Evolutionary conservation across 2,888 invertebrate species (phyloP).

Genomic region (Drosophila colorata): DNA sequence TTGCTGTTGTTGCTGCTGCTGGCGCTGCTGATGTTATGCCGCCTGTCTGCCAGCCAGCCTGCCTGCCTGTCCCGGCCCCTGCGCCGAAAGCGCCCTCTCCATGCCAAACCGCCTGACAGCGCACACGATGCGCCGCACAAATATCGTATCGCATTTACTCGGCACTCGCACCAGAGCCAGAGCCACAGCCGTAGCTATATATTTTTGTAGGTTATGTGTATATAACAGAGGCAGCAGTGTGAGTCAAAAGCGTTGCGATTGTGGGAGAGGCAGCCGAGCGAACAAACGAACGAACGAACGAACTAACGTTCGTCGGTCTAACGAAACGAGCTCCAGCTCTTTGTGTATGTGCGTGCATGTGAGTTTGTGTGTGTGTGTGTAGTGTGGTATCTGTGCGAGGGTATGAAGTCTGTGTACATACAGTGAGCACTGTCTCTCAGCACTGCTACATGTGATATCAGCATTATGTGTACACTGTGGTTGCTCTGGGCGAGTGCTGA

Average conservation of each 20-base stretch:
- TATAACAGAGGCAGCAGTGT: slow-evolving; percentile 78
- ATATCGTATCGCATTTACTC: slow-evolving; percentile 74
- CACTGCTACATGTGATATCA: slow-evolving; percentile 6
- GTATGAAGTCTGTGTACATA: slow-evolving; percentile 60
- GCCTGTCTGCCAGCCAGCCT: slow-evolving; percentile 76
- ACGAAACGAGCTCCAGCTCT: slow-evolving; percentile 65
- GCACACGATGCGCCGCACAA: slow-evolving; percentile 76
- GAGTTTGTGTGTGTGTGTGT: slow-evolving; percentile 36
- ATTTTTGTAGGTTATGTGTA: slow-evolving; percentile 84
- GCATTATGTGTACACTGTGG: slow-evolving; percentile 5
- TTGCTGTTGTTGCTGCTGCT: slow-evolving; percentile 44
- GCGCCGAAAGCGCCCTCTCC: slow-evolving; percentile 33
- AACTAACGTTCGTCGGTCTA: slow-evolving; percentile 27
- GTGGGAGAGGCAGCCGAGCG: slow-evolving; percentile 72
- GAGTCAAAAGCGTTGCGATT: slow-evolving; percentile 72
- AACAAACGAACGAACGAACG: slow-evolving; percentile 40
- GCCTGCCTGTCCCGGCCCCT: slow-evolving; percentile 51
- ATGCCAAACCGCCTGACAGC: slow-evolving; percentile 74
- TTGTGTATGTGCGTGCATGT: slow-evolving; percentile 29
- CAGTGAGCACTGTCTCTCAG: slow-evolving; percentile 38
- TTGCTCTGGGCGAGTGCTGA: slow-evolving; percentile 13
- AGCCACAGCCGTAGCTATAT: slow-evolving; percentile 66
- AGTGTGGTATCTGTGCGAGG: slow-evolving; percentile 51
- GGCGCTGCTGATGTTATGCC: slow-evolving; percentile 78
- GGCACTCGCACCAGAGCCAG: slow-evolving; percentile 56